Percentiles rank a stretch among this genome's conserved stretches.
Conservation (phyloP, 2,888 invertebrate species). For the Eristalis intricaria region DNA sequence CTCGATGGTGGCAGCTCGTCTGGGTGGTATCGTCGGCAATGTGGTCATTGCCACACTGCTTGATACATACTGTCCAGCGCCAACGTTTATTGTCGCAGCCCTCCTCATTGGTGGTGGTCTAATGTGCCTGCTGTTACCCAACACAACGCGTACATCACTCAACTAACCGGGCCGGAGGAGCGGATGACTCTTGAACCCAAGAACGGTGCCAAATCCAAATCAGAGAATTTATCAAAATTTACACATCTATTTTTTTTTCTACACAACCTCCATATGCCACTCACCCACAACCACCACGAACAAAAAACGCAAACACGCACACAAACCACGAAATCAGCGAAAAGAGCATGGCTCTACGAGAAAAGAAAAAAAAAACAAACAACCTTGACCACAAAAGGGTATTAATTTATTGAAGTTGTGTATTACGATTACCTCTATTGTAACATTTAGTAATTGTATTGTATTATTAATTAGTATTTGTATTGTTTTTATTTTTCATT, state of each 20-base stretch:
- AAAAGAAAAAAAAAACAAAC: background rate
- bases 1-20: constrained; percentile 93
- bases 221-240: constrained; percentile 66
- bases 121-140: constrained; percentile 93
- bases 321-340: background rate
- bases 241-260: constrained; percentile 34
- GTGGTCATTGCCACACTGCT: constrained; percentile 93
- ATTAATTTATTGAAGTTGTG: constrained; percentile 71
- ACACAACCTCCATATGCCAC: background rate
- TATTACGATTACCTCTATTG: constrained; percentile 62
- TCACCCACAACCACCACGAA: background rate
- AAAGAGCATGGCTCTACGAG: constrained; percentile 23
- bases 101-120: constrained; percentile 93
- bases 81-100: constrained; percentile 94
- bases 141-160: constrained; percentile 91
- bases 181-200: constrained; percentile 17
- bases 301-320: constrained; percentile 2
- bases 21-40: constrained; percentile 90
- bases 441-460: constrained; percentile 61
- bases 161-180: constrained; percentile 74
- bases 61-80: constrained; percentile 94
- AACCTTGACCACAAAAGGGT: constrained; percentile 61
- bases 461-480: constrained; percentile 43
- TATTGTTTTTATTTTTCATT: constrained; percentile 51
- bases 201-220: constrained; percentile 62